phyloP scores from a whole-genome alignment of 2,113 vertebrate genomes.

The Tapirus terrestris region DNA sequence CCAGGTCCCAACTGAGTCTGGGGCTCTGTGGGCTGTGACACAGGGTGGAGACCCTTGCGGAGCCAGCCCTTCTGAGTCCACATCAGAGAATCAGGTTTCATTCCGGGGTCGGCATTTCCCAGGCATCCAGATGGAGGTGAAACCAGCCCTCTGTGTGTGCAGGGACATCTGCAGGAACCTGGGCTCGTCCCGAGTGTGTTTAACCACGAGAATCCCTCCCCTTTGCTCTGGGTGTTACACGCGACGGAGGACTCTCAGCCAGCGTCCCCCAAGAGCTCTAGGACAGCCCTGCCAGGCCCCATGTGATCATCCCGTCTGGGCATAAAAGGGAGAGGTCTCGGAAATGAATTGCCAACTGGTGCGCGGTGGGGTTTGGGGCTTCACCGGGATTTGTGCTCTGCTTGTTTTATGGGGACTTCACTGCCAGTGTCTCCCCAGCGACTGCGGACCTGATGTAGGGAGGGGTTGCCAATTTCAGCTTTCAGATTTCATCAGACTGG shows the following conservation, averaged over 20 bases:
- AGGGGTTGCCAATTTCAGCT: neutral
- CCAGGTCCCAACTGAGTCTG: neutral
- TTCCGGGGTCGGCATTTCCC: neutral
- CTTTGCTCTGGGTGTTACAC: neutral
- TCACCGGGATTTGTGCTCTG: neutral
- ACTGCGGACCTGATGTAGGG: neutral
- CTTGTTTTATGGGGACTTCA: neutral
- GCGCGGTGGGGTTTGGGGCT: neutral
- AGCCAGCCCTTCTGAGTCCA: neutral
- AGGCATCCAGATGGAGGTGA: neutral
- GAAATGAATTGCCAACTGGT: too few species aligned
- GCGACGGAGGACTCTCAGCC: neutral
- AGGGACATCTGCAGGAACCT: too few species aligned
- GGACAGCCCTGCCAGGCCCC: neutral
- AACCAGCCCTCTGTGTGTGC: rapidly evolving
- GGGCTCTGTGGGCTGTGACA: too few species aligned
- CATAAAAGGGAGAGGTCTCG: too few species aligned
- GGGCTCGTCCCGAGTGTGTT: rapidly evolving
- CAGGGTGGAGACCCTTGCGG: neutral
- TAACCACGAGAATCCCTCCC: rapidly evolving
- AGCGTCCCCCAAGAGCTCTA: neutral
- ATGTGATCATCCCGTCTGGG: neutral
- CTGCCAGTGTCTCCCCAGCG: neutral
- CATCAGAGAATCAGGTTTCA: rapidly evolving
- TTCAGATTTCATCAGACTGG: neutral